These are phyloP conservation scores for Diplolepis rosae DNA, from an alignment of 2,888 invertebrate species.

Conservation along the genomic window DNA sequence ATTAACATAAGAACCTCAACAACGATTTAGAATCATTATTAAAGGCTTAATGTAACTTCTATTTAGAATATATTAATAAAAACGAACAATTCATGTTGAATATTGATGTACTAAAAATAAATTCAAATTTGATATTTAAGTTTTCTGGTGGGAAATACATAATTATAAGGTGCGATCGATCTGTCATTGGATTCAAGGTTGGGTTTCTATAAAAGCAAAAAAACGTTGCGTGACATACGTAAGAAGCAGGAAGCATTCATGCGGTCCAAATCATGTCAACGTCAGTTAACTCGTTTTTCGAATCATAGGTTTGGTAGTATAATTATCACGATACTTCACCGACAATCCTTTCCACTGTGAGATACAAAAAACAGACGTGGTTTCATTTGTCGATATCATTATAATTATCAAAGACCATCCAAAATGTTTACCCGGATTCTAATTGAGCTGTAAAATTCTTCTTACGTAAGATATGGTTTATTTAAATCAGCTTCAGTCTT, in stretches of 20 bases:
- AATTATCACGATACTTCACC: constrained; percentile 10
- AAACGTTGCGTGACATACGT: not conserved
- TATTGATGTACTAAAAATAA: too few relatives aligned
- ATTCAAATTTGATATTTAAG: too few relatives aligned
- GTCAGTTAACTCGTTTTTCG: constrained; percentile 4
- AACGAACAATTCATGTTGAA: too few relatives aligned
- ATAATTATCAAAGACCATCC: constrained; percentile 19
- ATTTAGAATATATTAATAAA: too few relatives aligned
- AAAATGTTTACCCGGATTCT: constrained; percentile 45
- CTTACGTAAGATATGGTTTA: constrained; percentile 44
- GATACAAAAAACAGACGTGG: not conserved
- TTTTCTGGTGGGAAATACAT: too few relatives aligned
- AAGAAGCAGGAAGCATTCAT: not conserved
- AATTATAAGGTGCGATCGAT: not conserved
- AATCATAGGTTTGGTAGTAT: constrained; percentile 2
- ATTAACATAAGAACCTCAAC: too few relatives aligned
- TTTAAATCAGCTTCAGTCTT: constrained; percentile 32
- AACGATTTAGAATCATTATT: too few relatives aligned
- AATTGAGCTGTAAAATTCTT: constrained; percentile 46
- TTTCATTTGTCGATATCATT: not conserved
- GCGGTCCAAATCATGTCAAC: constrained; percentile 11
- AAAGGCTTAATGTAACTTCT: too few relatives aligned
- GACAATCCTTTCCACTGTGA: constrained; percentile 2
- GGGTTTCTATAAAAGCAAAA: not conserved
- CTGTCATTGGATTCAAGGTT: not conserved